A percentile compares a stretch with the other conserved stretches of the same genome.
Conservation (phyloP, 1,140 invertebrate species). For the Drosophila arizonae region DNA sequence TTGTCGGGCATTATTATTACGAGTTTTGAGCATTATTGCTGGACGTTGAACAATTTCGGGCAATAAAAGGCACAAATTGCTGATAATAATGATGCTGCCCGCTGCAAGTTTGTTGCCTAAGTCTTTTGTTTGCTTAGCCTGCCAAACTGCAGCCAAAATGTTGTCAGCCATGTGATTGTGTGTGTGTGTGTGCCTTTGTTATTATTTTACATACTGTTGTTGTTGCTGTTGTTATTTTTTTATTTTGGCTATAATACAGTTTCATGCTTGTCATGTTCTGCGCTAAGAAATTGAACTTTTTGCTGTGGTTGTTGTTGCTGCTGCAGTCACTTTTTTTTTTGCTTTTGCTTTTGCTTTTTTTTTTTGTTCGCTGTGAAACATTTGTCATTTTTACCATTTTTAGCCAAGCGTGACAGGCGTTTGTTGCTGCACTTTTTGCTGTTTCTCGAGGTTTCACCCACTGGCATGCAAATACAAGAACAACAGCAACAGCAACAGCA, state of each 20-base stretch:
- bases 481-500: slow-evolving; percentile 22
- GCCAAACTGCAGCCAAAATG: slow-evolving; percentile 13
- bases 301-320: slow-evolving; percentile 19
- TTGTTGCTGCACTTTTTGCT: slow-evolving; percentile 55
- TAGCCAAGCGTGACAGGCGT: slow-evolving; percentile 78
- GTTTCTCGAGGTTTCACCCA: slow-evolving; percentile 65
- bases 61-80: slow-evolving; percentile 80
- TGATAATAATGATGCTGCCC: slow-evolving; percentile 71
- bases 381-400: slow-evolving; percentile 81
- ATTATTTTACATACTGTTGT: slow-evolving; percentile 77
- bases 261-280: slow-evolving; percentile 78
- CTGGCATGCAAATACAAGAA: slow-evolving; percentile 72
- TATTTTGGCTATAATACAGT: slow-evolving; percentile 62
- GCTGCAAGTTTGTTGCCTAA: slow-evolving; percentile 65
- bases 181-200: slow-evolving; percentile 60
- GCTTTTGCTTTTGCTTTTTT: slow-evolving; percentile 32
- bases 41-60: slow-evolving; percentile 75
- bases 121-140: slow-evolving; percentile 66
- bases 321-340: background rate
- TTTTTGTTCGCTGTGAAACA: slow-evolving; percentile 76
- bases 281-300: slow-evolving; percentile 75
- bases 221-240: slow-evolving; percentile 19
- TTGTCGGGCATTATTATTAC: slow-evolving; percentile 73
- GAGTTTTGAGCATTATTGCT: slow-evolving; percentile 75
- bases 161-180: slow-evolving; percentile 3